Evolutionary conservation across 2,797 vertebrate genomes (phyloP), one percentile per base, ranked within the genome.

Genomic region (Lagorchestes hirsutus): DNA sequence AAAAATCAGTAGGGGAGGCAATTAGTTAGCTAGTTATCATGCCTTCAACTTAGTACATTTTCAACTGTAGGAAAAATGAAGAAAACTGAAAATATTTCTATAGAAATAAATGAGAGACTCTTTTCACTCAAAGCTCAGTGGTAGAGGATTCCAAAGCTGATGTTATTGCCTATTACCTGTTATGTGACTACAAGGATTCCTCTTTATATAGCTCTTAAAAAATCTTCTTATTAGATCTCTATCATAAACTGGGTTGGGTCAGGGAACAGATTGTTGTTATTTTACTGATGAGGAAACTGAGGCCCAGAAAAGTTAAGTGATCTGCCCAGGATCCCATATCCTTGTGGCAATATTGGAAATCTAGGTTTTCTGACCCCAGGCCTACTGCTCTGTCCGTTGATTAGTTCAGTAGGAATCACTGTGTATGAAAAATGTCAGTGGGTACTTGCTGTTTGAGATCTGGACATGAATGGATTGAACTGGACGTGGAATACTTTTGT

Each of bases 11-110:
- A 91, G 97, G 95, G 96, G 95, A 98, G 95, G 95, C 96, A 97
- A 98, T 98, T 97, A 97, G 97, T 97, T 94, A 96, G 90, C 93
- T 96, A 96, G 97, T 97, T 97, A 98, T 97, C 95, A 97, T 93
- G 93, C 94, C 94, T 97, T 98, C 94, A 97, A 97, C 93, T 98
- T 97, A 92, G 95, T 58, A 94, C 62, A 56, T 97, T 97, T 97
- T 97, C 95, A 92, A 90, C 90, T 92, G 94, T 96, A 96, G 93
- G 91, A 96, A 95, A 97, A 97, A 96, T 94, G 96, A 97, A 90
- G 97, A 95, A 97, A 97, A 94, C 67, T 46, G 96, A 96, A 97
- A 97, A 97, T 97, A 97, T 97, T 97, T 98, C 94, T 95, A 94
- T 90, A 97, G 97, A 98, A 96, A 97, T 96, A 96, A 58, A 96